Evolutionary conservation across 2,888 invertebrate genomes (phyloP), one percentile per base, ranked within the genome.

Genomic region (Maniola hyperantus): DNA sequence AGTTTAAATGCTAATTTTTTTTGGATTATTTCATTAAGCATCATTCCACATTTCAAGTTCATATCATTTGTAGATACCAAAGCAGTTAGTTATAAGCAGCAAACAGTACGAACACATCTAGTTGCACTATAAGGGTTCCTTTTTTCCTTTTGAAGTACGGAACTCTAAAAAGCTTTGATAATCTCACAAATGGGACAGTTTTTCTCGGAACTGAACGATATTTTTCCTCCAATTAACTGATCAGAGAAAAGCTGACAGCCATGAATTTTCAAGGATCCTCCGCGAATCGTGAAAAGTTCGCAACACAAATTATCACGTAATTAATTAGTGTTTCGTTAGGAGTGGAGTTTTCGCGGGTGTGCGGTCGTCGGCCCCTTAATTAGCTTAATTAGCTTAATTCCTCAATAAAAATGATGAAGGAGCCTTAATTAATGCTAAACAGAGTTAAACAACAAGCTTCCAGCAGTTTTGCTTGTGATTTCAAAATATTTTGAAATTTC

Each of bases 221-320:
- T 34, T 34, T 42, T 42, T 18, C 42, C 57, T 7, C 20, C 36
- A 54, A 20, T 57, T 57, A 57, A 57, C 39, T 26, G 20, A 57
- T 57, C 42, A 20, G 13, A 6, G 26, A 10, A 57, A 11, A 57
- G 39, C 42, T 18, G 42, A 57, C 10, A 20, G n/a, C 34, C 54
- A 54, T 54, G 20, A 57, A 57, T 20, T 57, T 42, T 57, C 42
- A 10, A 57, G 42, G 36, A 13, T 20, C 13, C 13, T 20, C 20
- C 57, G 39, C 20, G 39, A 57, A 42, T 20, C 57, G 18, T 42
- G 42, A 57, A 57, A 20, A 57, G 36, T 68, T 65, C 42, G n/a
- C 64, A 42, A 58, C 67, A 65, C 64, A 69, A 69, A 66, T 68
- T 65, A 68, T 69, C 60, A 66, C 66, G 51, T 69, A 69, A 69